phyloP scores from a whole-genome alignment of 2,113 vertebrate species.

The Phylloscopus trochilus region DNA sequence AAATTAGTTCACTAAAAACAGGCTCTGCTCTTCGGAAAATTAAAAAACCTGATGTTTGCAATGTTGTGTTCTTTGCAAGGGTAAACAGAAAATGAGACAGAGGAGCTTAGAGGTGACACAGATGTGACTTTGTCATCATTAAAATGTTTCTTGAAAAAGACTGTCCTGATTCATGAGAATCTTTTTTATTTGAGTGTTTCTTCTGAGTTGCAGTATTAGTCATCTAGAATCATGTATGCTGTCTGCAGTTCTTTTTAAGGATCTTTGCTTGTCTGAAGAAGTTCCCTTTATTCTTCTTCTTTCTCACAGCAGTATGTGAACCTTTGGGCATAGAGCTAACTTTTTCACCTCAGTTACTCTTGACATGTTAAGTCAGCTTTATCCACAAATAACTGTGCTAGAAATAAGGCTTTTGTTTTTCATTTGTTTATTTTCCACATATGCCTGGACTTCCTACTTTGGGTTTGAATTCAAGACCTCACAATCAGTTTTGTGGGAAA shows the following conservation, averaged over 20 bases:
- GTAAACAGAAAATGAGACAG: conserved; percentile 18
- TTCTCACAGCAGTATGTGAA: neutral
- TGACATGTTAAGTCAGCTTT: neutral
- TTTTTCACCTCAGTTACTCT: neutral
- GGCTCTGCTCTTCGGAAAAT: conserved; percentile 35
- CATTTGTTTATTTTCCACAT: neutral
- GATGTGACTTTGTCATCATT: conserved; percentile 4
- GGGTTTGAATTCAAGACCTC: neutral
- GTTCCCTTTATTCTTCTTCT: neutral
- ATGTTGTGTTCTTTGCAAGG: conserved; percentile 12
- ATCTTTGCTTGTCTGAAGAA: conserved; percentile 27
- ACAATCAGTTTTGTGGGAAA: neutral
- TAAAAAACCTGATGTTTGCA: neutral
- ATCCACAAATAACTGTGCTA: neutral
- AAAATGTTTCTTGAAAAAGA: conserved; percentile 14
- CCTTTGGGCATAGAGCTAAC: neutral
- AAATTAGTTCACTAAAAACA: conserved; percentile 30
- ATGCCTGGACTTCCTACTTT: neutral
- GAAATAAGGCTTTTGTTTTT: neutral
- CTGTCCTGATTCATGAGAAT: conserved; percentile 1
- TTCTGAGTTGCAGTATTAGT: conserved; percentile 29
- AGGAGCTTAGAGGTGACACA: conserved; percentile 40
- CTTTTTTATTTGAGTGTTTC: conserved; percentile 19
- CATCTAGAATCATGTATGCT: conserved; percentile 25
- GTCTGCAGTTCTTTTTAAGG: conserved; percentile 32